Conservation (phyloP, 1,140 invertebrate genomes). For the Diabrotica virgifera region DNA sequence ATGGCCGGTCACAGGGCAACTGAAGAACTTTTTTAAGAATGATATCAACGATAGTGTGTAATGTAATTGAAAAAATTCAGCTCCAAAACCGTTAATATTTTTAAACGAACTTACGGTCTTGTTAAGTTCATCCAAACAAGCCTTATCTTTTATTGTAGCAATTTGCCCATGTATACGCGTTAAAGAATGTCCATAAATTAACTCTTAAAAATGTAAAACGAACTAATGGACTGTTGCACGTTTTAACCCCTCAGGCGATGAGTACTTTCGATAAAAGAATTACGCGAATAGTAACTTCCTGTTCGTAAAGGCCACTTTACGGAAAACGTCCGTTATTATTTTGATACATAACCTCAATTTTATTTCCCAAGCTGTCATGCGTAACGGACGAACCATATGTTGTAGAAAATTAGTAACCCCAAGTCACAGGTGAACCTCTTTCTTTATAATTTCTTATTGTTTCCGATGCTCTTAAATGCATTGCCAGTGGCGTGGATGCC, state of each 20-base stretch:
- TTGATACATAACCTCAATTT: conserved; percentile 8
- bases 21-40: too few species aligned
- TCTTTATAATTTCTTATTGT: not conserved
- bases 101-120: too few species aligned
- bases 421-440: not conserved
- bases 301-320: conserved; percentile 7
- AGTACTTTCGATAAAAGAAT: not conserved
- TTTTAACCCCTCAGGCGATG: conserved; percentile 9
- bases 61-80: too few species aligned
- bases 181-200: not conserved
- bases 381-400: conserved; percentile 23
- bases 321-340: conserved; percentile 14
- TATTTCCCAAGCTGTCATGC: conserved; percentile 21
- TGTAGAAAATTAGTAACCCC: conserved; percentile 6
- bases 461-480: not conserved
- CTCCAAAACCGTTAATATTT: too few species aligned
- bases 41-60: too few species aligned
- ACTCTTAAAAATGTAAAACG: conserved; percentile 4
- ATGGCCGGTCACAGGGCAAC: too few species aligned
- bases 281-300: conserved; percentile 8
- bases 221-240: conserved; percentile 12
- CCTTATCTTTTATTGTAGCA: too few species aligned
- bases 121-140: too few species aligned
- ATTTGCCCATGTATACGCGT: too few species aligned
- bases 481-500: not conserved